These are phyloP conservation scores for Chlorospingus flavigularis DNA, from an alignment of 2,797 vertebrate genomes.

Conservation along the genomic window DNA sequence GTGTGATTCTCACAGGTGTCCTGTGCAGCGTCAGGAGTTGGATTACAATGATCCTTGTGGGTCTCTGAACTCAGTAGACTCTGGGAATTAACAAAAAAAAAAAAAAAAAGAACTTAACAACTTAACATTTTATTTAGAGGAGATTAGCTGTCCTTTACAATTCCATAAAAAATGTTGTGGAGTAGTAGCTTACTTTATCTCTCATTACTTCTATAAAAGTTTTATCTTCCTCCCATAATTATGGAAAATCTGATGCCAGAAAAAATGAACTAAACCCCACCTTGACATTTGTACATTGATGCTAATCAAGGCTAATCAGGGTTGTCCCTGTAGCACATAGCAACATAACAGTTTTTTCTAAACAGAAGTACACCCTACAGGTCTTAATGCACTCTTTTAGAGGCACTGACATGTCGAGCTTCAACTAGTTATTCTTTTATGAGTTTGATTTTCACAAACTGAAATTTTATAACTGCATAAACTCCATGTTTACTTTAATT, in stretches of 20 bases:
- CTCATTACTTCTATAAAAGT: neutral
- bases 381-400: neutral
- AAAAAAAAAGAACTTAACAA: neutral
- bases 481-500: neutral
- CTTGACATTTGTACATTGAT: neutral
- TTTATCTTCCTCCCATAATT: neutral
- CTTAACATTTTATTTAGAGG: neutral
- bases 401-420: neutral
- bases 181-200: neutral
- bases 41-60: neutral
- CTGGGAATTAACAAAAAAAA: neutral
- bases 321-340: slow-evolving; percentile 9
- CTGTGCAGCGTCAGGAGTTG: neutral
- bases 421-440: neutral
- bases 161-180: neutral
- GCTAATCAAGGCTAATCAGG: slow-evolving; percentile 14
- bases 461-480: neutral
- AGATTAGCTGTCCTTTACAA: neutral
- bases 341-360: slow-evolving; percentile 30
- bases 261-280: neutral
- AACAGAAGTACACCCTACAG: neutral
- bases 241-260: slow-evolving; percentile 44
- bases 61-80: neutral
- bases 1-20: neutral
- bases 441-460: neutral